Percentiles rank a stretch among this genome's conserved stretches.
phyloP scores from a whole-genome alignment of 2,888 invertebrate species.

The Stramonita haemastoma region DNA sequence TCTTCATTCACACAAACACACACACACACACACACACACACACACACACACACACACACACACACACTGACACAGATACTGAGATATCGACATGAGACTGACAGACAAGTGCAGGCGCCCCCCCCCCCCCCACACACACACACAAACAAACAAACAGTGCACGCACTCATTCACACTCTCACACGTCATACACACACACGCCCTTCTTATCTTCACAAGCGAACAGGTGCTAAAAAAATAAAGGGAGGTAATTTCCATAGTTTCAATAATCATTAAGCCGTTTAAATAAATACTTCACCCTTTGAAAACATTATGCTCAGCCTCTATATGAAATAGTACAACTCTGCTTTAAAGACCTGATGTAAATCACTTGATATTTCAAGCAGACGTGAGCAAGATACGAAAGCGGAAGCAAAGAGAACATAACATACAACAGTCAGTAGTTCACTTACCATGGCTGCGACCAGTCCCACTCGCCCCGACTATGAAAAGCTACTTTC shows the following conservation, averaged over 20 bases:
- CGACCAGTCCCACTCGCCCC: not conserved
- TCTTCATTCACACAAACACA: not conserved
- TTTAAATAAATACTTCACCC: not conserved
- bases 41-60: not conserved
- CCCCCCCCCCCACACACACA: too few species aligned
- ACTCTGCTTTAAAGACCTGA: not conserved
- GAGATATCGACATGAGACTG: not conserved
- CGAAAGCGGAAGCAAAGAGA: conserved; percentile 18
- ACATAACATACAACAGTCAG: not conserved
- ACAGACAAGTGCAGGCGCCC: not conserved
- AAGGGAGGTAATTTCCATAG: not conserved
- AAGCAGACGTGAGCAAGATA: not conserved
- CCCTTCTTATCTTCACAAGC: too few species aligned
- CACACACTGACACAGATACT: too few species aligned
- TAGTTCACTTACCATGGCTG: conserved; percentile 24
- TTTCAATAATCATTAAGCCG: not conserved
- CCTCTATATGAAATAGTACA: not conserved
- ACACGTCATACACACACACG: too few species aligned
- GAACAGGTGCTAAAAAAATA: not conserved
- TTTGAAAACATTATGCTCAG: too few species aligned
- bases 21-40: conserved; percentile 7
- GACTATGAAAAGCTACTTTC: not conserved
- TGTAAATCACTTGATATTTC: not conserved
- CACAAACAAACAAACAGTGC: too few species aligned
- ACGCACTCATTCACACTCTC: too few species aligned